A percentile compares a stretch with the other conserved stretches of the same genome.
Conservation (phyloP, 2,797 vertebrate genomes). For the Prionace glauca region DNA sequence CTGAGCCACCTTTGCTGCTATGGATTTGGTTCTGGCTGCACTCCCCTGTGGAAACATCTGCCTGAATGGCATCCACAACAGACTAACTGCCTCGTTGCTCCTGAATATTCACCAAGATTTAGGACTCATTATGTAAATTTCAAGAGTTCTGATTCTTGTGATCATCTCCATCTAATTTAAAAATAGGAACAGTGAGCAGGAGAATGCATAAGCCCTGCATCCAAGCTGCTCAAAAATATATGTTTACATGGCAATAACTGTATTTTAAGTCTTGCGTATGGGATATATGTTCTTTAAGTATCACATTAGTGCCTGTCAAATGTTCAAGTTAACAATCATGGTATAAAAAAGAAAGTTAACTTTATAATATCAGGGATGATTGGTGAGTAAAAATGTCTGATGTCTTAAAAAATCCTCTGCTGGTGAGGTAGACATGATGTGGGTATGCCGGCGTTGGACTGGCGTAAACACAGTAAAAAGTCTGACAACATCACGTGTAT, state of each 20-base stretch:
- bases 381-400: background rate
- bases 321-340: background rate
- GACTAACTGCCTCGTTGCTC: background rate
- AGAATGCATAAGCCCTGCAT: background rate
- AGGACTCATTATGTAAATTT: background rate
- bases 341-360: background rate
- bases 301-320: background rate
- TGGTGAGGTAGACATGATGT: too few species aligned
- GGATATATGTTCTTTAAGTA: background rate
- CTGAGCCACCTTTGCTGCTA: too few species aligned
- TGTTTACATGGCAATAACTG: background rate
- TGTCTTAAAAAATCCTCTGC: background rate
- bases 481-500: too few species aligned
- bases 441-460: too few species aligned
- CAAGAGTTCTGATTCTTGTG: background rate
- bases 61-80: too few species aligned
- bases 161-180: background rate
- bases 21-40: too few species aligned
- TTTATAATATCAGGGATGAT: background rate
- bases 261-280: background rate
- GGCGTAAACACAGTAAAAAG: too few species aligned
- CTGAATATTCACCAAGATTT: background rate
- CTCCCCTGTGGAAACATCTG: too few species aligned
- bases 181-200: background rate
- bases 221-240: background rate